Percentiles rank a stretch among this genome's conserved stretches.
These are phyloP conservation scores for Urocolius indicus DNA, from an alignment of 2,113 vertebrate genomes.

Conservation along the genomic window DNA sequence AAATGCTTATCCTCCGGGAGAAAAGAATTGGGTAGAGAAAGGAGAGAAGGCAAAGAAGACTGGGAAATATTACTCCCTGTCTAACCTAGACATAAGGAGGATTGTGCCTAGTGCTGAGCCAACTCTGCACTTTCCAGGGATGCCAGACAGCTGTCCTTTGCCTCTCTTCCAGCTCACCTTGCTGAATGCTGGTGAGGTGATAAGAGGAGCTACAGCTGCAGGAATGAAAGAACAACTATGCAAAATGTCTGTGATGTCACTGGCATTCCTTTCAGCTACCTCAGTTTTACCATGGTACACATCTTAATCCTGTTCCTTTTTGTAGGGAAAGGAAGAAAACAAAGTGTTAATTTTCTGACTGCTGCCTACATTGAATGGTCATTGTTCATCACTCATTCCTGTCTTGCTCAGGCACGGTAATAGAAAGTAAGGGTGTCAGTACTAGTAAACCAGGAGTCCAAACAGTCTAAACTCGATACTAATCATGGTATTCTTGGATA, in stretches of 20 bases:
- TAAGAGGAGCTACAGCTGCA: neutral
- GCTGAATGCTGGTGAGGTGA: neutral
- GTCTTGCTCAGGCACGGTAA: neutral
- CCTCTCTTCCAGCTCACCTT: neutral
- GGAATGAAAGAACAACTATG: neutral
- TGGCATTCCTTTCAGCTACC: accelerated
- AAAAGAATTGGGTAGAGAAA: neutral
- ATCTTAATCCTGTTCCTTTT: neutral
- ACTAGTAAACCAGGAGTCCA: neutral
- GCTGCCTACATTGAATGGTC: neutral
- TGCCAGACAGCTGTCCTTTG: neutral
- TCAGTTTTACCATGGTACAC: neutral
- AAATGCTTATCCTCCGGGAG: neutral
- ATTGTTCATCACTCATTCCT: neutral
- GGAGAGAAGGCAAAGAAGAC: neutral
- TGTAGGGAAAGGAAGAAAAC: neutral
- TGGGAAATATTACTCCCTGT: neutral
- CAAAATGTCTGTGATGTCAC: neutral
- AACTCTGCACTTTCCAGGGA: neutral
- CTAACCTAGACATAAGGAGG: neutral
- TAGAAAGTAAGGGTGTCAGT: neutral
- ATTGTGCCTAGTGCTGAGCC: neutral
- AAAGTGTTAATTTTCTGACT: neutral
- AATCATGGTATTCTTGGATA: neutral
- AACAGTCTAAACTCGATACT: neutral